Conservation (phyloP, 1,140 invertebrate species). For the Drosophila bipectinata region DNA sequence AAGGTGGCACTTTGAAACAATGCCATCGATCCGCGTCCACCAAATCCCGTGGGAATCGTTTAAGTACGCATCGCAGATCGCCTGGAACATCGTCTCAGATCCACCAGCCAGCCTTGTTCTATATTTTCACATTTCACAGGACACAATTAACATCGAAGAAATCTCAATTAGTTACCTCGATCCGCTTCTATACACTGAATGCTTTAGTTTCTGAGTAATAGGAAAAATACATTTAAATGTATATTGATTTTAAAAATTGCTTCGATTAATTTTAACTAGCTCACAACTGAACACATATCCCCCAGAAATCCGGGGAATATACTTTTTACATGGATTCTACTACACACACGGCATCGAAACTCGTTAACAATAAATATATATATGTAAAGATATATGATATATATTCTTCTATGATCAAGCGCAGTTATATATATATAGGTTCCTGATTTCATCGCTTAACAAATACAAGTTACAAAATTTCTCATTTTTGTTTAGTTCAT, state of each 20-base stretch:
- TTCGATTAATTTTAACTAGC: slow-evolving; percentile 49
- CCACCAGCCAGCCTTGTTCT: slow-evolving; percentile 24
- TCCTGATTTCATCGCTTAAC: slow-evolving; percentile 45
- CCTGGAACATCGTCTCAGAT: background rate
- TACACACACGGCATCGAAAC: slow-evolving; percentile 49
- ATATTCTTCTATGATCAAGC: slow-evolving; percentile 47
- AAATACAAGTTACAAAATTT: slow-evolving; percentile 57
- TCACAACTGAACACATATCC: slow-evolving; percentile 40
- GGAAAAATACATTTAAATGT: slow-evolving; percentile 40
- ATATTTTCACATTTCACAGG: slow-evolving; percentile 31
- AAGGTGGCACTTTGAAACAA: slow-evolving; percentile 5
- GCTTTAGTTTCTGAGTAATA: slow-evolving; percentile 55
- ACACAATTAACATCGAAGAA: slow-evolving; percentile 44
- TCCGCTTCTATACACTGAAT: slow-evolving; percentile 28
- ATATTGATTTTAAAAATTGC: slow-evolving; percentile 35
- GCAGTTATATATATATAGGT: slow-evolving; percentile 37
- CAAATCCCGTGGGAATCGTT: background rate
- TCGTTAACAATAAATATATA: slow-evolving; percentile 46
- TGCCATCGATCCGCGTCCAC: background rate
- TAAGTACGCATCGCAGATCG: slow-evolving; percentile 51
- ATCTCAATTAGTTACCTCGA: slow-evolving; percentile 24
- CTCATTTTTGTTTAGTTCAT: slow-evolving; percentile 10
- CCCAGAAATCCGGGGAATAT: slow-evolving; percentile 15
- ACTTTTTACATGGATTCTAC: slow-evolving; percentile 38
- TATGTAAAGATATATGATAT: slow-evolving; percentile 21